Evolutionary conservation across 2,113 vertebrate genomes (phyloP).

Genomic region (Erythrolamprus reginae): DNA sequence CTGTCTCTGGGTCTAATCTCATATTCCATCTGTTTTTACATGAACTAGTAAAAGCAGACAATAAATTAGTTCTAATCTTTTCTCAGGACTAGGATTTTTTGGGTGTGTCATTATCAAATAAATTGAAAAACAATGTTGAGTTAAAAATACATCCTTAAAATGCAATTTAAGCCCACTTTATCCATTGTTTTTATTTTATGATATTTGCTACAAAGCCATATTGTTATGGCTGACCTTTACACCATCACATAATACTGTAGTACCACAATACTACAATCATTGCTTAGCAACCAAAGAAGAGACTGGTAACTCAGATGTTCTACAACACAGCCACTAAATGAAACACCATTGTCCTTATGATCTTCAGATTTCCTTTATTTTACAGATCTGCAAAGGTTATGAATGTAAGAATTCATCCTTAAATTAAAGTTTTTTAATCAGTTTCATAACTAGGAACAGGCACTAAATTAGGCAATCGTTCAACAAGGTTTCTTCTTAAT

Average conservation of each 20-base stretch:
- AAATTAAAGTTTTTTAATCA: not conserved
- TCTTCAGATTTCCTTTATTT: not conserved
- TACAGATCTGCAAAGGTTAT: not conserved
- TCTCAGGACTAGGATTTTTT: conserved; percentile 47
- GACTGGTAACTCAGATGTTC: not conserved
- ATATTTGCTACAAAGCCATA: not conserved
- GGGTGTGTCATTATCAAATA: conserved; percentile 7
- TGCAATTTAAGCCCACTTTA: not conserved
- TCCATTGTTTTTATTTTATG: not conserved
- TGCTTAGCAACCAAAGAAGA: not conserved
- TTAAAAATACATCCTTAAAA: not conserved
- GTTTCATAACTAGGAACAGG: not conserved
- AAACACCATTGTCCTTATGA: not conserved
- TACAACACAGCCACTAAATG: not conserved
- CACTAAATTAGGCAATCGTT: not conserved
- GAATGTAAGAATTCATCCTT: not conserved
- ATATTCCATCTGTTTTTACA: conserved; percentile 58
- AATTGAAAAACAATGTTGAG: conserved; percentile 1
- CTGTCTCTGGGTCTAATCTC: conserved; percentile 42
- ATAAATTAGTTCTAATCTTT: conserved; percentile 42
- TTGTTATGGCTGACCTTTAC: not conserved
- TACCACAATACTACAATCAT: not conserved
- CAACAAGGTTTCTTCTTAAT: not conserved
- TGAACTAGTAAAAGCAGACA: conserved; percentile 50
- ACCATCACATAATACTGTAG: not conserved